Conservation (phyloP, 2,797 vertebrate species). For the Meriones psammophilus region DNA sequence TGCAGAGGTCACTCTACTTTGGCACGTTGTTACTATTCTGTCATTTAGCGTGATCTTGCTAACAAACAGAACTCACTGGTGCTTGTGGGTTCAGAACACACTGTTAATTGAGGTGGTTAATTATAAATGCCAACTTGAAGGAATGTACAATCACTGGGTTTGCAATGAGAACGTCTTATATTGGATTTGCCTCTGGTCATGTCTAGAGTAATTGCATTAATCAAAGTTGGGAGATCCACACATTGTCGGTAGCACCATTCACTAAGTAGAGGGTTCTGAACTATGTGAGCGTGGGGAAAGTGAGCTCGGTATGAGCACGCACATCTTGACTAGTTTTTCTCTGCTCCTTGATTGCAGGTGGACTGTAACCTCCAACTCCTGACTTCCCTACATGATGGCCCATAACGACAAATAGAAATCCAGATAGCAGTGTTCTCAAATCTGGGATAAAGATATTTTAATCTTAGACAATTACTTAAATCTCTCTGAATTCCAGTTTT, state of each 20-base stretch:
- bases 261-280: neutral
- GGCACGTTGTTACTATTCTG: neutral
- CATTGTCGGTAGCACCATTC: neutral
- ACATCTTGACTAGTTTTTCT: neutral
- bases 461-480: neutral
- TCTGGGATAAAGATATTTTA: constrained; percentile 22
- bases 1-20: neutral
- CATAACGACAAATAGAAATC: neutral
- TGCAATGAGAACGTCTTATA: neutral
- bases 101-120: neutral
- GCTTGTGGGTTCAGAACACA: neutral
- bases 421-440: neutral
- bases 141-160: neutral
- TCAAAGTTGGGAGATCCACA: neutral
- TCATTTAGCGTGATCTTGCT: neutral
- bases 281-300: neutral
- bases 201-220: neutral
- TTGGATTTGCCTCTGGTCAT: neutral
- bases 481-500: neutral
- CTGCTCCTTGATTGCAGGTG: neutral
- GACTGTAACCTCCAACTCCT: neutral
- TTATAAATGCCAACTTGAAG: neutral
- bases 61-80: neutral
- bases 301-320: neutral
- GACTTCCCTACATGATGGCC: neutral